These are phyloP conservation scores for Molorchus minor DNA, from an alignment of 2,888 invertebrate species.

Conservation along the genomic window DNA sequence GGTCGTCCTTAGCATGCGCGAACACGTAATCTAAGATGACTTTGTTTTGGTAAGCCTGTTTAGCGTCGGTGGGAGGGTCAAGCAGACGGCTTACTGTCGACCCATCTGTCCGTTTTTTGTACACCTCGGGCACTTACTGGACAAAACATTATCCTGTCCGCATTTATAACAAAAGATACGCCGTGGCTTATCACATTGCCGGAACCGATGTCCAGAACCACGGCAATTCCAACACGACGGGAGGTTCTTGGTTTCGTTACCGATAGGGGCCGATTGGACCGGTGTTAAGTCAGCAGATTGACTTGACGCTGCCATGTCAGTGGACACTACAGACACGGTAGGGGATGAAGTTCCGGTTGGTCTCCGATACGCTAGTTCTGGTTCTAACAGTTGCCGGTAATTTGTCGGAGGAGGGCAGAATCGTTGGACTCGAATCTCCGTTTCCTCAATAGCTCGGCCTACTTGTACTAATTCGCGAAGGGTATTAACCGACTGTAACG, in stretches of 20 bases:
- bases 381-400: constrained; percentile 18
- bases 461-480: not conserved
- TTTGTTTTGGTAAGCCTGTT: not conserved
- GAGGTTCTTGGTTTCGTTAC: not conserved
- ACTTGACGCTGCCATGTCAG: not conserved
- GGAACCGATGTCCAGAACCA: constrained; percentile 7
- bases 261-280: not conserved
- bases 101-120: constrained; percentile 15
- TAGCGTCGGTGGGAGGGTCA: not conserved
- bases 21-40: not conserved
- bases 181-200: constrained; percentile 5
- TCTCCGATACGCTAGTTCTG: constrained; percentile 21
- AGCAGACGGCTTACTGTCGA: constrained; percentile 2
- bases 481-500: not conserved
- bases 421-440: not conserved
- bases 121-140: constrained; percentile 6
- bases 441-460: not conserved
- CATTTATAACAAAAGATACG: constrained; percentile 15
- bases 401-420: no score
- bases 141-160: not conserved
- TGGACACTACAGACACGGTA: not conserved
- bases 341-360: not conserved
- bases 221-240: constrained; percentile 17
- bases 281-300: not conserved
- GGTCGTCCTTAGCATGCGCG: not conserved